phyloP scores from a whole-genome alignment of 2,797 vertebrate species.

The Urocyon cinereoargenteus region DNA sequence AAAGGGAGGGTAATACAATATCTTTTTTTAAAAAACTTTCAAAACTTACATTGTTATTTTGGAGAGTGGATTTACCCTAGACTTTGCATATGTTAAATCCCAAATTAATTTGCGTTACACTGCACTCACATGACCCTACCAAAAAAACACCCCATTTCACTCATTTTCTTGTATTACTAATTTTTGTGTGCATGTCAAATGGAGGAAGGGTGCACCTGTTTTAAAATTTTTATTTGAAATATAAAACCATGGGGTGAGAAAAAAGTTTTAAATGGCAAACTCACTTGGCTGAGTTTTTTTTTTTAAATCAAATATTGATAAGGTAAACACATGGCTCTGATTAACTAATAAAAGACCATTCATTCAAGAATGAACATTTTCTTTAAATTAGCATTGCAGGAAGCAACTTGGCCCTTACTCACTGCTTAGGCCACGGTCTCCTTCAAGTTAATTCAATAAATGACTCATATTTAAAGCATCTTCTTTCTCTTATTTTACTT shows the following conservation, averaged over 20 bases:
- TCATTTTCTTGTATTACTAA: not conserved
- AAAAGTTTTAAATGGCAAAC: not conserved
- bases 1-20: not conserved
- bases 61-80: not conserved
- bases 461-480: not conserved
- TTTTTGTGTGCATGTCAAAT: not conserved
- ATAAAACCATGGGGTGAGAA: not conserved
- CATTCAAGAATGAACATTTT: not conserved
- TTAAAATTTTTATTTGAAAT: not conserved
- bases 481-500: not conserved
- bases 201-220: not conserved
- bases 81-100: not conserved
- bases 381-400: not conserved
- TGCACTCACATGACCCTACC: not conserved
- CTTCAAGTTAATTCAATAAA: not conserved
- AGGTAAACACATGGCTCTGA: not conserved
- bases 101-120: not conserved
- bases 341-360: not conserved
- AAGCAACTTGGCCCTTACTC: not conserved
- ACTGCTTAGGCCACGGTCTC: not conserved
- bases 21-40: not conserved
- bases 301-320: not conserved
- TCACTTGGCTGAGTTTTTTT: not conserved
- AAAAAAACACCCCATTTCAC: not conserved
- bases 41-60: not conserved